Evolutionary conservation across 1,140 invertebrate genomes (phyloP).

Genomic region (Nomia melanderi): DNA sequence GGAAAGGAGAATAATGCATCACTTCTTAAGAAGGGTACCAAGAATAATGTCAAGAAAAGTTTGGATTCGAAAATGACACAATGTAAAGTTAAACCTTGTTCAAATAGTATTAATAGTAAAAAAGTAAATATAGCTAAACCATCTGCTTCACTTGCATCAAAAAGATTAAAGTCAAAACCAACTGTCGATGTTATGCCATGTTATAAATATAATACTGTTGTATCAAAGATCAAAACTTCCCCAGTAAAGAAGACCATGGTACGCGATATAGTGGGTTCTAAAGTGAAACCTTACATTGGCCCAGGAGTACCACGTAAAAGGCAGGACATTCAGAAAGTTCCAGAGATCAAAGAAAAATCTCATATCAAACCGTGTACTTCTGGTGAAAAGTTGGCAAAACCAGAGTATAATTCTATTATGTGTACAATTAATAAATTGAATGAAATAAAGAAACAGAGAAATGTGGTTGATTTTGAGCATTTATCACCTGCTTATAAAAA

Average conservation of each 20-base stretch:
- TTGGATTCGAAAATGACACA: background rate
- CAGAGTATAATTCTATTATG: slow-evolving; percentile 75
- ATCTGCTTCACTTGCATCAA: background rate
- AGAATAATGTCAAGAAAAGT: slow-evolving; percentile 17
- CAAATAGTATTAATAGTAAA: background rate
- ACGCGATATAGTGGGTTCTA: slow-evolving; percentile 25
- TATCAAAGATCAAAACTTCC: slow-evolving; percentile 26
- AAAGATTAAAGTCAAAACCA: slow-evolving; percentile 25
- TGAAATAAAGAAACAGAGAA: slow-evolving; percentile 63
- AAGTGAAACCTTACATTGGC: slow-evolving; percentile 33
- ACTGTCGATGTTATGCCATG: slow-evolving; percentile 35
- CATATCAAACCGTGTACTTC: slow-evolving; percentile 3
- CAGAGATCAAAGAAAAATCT: slow-evolving; percentile 3
- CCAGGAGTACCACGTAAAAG: slow-evolving; percentile 20
- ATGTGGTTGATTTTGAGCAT: slow-evolving; percentile 61
- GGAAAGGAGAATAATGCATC: slow-evolving; percentile 48
- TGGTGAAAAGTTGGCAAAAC: slow-evolving; percentile 58
- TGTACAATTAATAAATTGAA: slow-evolving; percentile 71
- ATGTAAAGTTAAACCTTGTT: slow-evolving; percentile 5
- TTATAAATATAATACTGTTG: slow-evolving; percentile 36
- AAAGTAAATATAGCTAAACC: slow-evolving; percentile 26
- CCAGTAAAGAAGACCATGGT: slow-evolving; percentile 51
- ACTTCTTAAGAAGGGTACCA: slow-evolving; percentile 1
- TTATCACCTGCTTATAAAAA: slow-evolving; percentile 64
- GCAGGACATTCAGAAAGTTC: background rate